Evolutionary conservation across 2,113 vertebrate genomes (phyloP).

Genomic region (Gulo gulo): DNA sequence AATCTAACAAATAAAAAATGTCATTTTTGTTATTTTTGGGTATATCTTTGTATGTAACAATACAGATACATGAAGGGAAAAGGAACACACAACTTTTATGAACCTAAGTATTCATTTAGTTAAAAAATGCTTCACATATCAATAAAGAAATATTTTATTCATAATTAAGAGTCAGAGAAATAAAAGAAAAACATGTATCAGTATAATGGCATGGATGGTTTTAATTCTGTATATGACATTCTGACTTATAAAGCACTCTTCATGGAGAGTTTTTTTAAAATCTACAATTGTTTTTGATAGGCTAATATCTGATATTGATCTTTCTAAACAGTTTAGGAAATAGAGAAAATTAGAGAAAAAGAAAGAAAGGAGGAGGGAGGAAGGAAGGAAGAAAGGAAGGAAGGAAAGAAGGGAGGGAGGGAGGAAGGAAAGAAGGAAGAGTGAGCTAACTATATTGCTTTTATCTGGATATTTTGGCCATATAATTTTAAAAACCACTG

Average conservation of each 20-base stretch:
- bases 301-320: not conserved
- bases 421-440: not conserved
- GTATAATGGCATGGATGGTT: not conserved
- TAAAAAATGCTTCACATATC: not conserved
- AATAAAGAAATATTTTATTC: not conserved
- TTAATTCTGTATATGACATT: not conserved
- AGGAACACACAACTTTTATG: not conserved
- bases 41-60: not conserved
- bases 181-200: not conserved
- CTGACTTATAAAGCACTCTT: not conserved
- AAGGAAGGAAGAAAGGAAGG: not conserved
- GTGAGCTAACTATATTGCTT: not conserved
- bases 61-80: not conserved
- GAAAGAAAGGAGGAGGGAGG: not conserved
- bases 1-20: not conserved
- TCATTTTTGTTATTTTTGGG: not conserved
- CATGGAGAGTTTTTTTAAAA: not conserved
- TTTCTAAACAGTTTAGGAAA: not conserved
- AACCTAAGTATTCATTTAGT: not conserved
- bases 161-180: not conserved
- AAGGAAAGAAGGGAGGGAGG: not conserved
- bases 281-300: not conserved
- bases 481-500: not conserved
- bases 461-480: not conserved
- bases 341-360: not conserved